Evolutionary conservation across 2,888 invertebrate species (phyloP).

Genomic region (Lochmaea crataegi): DNA sequence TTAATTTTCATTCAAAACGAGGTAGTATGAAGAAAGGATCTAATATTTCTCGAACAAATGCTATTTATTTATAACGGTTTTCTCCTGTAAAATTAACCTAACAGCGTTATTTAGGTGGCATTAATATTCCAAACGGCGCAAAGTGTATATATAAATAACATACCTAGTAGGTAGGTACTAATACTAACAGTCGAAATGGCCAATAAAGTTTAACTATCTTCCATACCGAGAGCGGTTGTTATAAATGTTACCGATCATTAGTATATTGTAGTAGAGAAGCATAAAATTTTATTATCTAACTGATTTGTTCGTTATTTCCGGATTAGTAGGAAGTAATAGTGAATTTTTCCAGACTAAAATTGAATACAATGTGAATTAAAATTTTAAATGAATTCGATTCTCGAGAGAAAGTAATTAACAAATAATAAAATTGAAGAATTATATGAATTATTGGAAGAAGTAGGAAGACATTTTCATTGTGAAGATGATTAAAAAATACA

Average conservation of each 20-base stretch:
- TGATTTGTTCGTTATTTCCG: background rate
- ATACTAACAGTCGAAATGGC: background rate
- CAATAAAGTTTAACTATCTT: background rate
- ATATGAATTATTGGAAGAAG: no score
- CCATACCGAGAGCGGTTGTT: background rate
- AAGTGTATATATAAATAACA: background rate
- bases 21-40: background rate
- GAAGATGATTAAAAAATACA: no score
- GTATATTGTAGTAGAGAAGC: background rate
- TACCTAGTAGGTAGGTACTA: background rate
- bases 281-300: background rate
- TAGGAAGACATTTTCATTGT: no score
- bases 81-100: background rate
- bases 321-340: slow-evolving; percentile 1
- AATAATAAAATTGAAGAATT: no score
- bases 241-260: background rate
- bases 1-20: background rate
- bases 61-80: background rate
- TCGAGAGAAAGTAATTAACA: background rate
- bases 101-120: background rate
- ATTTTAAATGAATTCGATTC: background rate
- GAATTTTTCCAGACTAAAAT: background rate
- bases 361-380: background rate
- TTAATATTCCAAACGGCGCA: no score
- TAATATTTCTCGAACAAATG: background rate